Base-by-base conservation (phyloP, 2,113 vertebrate species). In the Festucalex cinctus region DNA sequence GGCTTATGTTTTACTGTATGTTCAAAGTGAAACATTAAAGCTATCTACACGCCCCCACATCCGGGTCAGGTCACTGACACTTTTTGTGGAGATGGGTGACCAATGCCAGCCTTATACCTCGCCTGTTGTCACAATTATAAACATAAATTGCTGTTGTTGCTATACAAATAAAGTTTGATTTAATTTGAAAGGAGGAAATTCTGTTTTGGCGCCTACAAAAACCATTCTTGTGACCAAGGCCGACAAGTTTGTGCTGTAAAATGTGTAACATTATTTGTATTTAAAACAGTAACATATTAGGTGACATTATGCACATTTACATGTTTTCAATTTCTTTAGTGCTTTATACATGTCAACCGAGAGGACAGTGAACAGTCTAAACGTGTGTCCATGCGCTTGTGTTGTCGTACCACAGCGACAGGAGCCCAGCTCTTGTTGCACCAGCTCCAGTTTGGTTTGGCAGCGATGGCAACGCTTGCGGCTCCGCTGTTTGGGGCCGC, bases 381-480 rank as follows among this genome's bases (percentile, higher is more conserved):
- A 20, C 35, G 16, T 19, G n/a, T 68, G 65, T 0, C 19, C 13
- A 22, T 16, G 36, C 39, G 66, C 53, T 9, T 32, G 22, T 16
- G 36, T 69, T 1, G 10, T 44, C 94, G 91, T 86, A 99, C 97
- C 96, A 76, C 97, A 99, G 86, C 97, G 96, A 90, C 97, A 99
- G 0, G 95, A 98, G 86, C 97, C 97, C 92, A 99, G 84, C 70
- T 99, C 95, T 88, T 98, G 96, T 88, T 99, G 96, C 75, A 98
- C 96, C 86, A 98, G 93, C 88, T 99, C 96, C 93, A 99, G 94
- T 91, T 96, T 98, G 89, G 93, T 95, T 94, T 98, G 97, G 93
- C 97, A 99, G 93, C 94, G 94, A 91, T 96, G 97, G 91, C 97
- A 99, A 69, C 97, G 95, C 72, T 95, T 94, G 83, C 95, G 95